Base-by-base conservation (phyloP, 2,113 vertebrate genomes). In the Ageneiosus marmoratus region DNA sequence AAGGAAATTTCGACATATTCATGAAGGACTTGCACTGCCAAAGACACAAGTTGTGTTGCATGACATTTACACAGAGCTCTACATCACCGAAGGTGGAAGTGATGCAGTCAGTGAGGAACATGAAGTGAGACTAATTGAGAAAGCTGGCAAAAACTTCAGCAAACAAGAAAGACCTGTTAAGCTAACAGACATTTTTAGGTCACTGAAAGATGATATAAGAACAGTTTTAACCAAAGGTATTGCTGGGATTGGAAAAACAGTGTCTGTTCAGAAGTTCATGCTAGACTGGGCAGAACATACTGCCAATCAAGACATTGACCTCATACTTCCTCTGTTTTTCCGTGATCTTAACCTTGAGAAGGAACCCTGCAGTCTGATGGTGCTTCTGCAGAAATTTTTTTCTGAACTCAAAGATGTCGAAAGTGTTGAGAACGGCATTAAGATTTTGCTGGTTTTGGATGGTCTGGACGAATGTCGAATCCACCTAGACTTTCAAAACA, bases 41-140 rank as follows among this genome's bases (percentile, higher is more conserved):
- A 77, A 24, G 20, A 77, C 74, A 56, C 74, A 77, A 77, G 74
- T 55, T 20, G 74, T 77, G 74, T 77, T 77, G 74, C 32, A 77
- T 55, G 74, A 77, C 50, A 77, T 37, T 77, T 77, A 77, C 74
- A 77, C 74, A 56, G 51, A 77, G 74, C 74, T 77, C 74, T 77
- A 56, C 51, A 56, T 77, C 51, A 77, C 74, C 22, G 74, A 77
- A 2, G 51, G 50, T 22, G 74, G 74, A 56, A 77, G 74, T 37
- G 74, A 56, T 37, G 29, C 74, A 77, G 0, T 55, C 51, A 34
- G 12, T 24, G 50, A 55, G 4, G 74, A 77, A 56, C 74, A 77
- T 55, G 74, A 77, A 77, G 50, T 77, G 9, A 77, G 74, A 77
- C 16, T 56, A 22, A 77, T 77, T 6, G 74, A 77, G 32, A 77